Evolutionary conservation across 92 coral and sea anemone genomes (phyloP).

Genomic region (Epizoanthus fatuus): DNA sequence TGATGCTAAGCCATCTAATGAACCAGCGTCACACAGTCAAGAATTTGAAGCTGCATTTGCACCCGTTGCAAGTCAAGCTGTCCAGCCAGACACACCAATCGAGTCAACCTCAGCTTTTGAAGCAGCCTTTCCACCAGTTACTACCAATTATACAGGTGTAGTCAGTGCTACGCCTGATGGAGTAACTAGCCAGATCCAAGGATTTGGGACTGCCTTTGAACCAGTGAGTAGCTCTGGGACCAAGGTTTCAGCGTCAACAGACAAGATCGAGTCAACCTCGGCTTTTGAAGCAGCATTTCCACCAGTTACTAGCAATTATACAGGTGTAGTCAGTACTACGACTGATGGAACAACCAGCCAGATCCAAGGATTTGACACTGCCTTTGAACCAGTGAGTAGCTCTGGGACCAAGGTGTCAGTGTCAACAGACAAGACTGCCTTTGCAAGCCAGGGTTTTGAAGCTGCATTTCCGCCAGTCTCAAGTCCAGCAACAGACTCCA

Average conservation of each 20-base stretch:
- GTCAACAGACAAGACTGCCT: background rate
- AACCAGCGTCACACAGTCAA: background rate
- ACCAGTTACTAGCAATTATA: background rate
- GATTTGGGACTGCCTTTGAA: too few species aligned
- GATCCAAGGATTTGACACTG: too few species aligned
- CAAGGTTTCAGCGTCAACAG: background rate
- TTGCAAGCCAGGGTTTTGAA: background rate
- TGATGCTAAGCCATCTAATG: background rate
- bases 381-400: too few species aligned
- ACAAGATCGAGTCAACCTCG: background rate
- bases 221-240: too few species aligned
- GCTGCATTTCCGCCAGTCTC: background rate
- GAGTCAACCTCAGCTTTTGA: background rate
- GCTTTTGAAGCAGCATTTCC: slow-evolving; percentile 4
- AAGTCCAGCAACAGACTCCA: background rate
- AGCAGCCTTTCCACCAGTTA: background rate
- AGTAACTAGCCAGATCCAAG: background rate
- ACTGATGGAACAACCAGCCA: background rate
- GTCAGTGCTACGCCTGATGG: background rate
- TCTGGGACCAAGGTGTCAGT: background rate
- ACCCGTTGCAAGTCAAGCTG: too few species aligned
- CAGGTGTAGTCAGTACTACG: background rate
- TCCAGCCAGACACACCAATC: too few species aligned
- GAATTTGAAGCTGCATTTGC: too few species aligned
- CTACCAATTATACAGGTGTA: background rate